Base-by-base conservation (phyloP, 1,140 invertebrate species). In the Zaprionus nigranus region DNA sequence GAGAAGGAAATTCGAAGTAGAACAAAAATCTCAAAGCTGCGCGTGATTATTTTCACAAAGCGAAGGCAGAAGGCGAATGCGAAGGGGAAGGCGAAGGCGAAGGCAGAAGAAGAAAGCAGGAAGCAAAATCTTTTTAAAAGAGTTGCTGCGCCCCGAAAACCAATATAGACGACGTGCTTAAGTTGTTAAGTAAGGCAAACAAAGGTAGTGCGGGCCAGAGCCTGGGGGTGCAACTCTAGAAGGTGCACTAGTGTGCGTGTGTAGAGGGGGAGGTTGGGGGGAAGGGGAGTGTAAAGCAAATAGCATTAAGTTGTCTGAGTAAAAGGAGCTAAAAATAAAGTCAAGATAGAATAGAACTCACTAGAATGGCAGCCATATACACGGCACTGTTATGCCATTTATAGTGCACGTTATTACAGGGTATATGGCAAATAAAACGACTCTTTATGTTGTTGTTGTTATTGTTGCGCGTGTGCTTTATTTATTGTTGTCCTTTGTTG, bases 11-110 rank as follows among this genome's bases (percentile, higher is more conserved):
- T 40, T 51, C 43, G 36, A 71, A 20, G 57, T 1, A n/a, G 5
- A 58, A 60, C 60, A 65, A 67, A 76, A 75, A 61, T 61, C 79
- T 79, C 64, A 78, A 87, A 90, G 85, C 81, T 64, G 84, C 84
- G 84, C 84, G 84, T 88, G 84, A 88, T 88, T 88, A 88, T 88
- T 88, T 88, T 90, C 78, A 90, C 84, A 88, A 90, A 90, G 82
- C 85, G 84, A 81, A 43, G 38, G 38, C 78, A 84, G 78, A 87
- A 84, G 84, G 81, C 84, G 83, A 78, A 84, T 78, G 24, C 3
- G 0, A 24, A 88, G 82, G 82, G 78, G 81, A 81, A 43, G 40
- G 40, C 75, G 4, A 24, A 90, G 82, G 82, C 84, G 81, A 81
- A 46, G 40, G 40, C 78, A 84, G 75, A 88, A 84, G 81, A 79